Percentiles rank a stretch among this genome's conserved stretches.
phyloP scores from a whole-genome alignment of 2,888 invertebrate species.

The Teinopalpus imperialis region DNA sequence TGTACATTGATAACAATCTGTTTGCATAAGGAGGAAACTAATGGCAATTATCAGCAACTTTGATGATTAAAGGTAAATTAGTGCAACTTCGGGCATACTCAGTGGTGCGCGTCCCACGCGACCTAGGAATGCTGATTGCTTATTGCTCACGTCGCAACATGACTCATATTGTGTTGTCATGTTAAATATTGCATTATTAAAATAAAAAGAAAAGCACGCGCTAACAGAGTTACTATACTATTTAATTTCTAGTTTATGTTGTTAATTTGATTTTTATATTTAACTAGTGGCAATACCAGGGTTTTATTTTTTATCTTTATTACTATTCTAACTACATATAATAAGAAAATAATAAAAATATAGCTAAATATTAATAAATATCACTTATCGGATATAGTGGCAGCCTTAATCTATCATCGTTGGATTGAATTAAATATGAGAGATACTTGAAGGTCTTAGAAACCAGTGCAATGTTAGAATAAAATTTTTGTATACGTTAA shows the following conservation, averaged over 20 bases:
- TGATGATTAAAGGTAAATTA: conserved; percentile 38
- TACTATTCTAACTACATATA: too few species aligned
- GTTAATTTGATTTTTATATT: too few species aligned
- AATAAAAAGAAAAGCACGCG: too few species aligned
- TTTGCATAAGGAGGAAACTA: conserved; percentile 22
- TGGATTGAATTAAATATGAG: too few species aligned
- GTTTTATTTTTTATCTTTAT: too few species aligned
- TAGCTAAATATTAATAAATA: too few species aligned
- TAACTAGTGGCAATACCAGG: too few species aligned
- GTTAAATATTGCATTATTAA: conserved; percentile 2
- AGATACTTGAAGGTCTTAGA: conserved; percentile 3
- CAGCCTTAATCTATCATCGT: too few species aligned
- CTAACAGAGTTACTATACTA: too few species aligned
- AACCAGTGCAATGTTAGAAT: conserved; percentile 4
- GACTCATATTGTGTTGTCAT: conserved; percentile 1
- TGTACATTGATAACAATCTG: conserved; percentile 13
- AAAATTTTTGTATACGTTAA: conserved; percentile 3
- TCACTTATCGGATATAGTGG: too few species aligned
- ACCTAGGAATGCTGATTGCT: conserved; percentile 36
- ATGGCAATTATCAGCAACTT: conserved; percentile 27
- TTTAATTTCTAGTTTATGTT: too few species aligned
- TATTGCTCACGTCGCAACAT: conserved; percentile 24
- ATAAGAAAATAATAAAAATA: too few species aligned
- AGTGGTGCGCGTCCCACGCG: conserved; percentile 38
- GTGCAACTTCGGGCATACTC: conserved; percentile 33